These are phyloP conservation scores for Dipodomys spectabilis DNA, from an alignment of 2,113 vertebrate genomes.

Conservation along the genomic window DNA sequence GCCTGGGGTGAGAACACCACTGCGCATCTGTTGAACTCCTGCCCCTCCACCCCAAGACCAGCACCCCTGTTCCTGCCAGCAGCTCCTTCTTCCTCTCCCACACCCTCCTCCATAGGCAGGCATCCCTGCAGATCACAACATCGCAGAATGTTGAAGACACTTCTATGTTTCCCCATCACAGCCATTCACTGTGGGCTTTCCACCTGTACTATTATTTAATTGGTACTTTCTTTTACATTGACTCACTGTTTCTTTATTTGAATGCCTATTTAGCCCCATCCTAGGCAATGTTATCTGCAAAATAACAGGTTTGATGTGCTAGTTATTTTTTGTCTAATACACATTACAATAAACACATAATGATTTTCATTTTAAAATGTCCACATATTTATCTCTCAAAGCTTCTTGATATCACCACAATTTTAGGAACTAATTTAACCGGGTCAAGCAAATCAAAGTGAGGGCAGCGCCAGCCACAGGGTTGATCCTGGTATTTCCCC, in stretches of 20 bases:
- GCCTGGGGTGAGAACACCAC: background rate
- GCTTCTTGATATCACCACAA: background rate
- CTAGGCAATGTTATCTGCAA: slow-evolving; percentile 74
- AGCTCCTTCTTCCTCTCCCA: background rate
- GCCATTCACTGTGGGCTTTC: slow-evolving; percentile 41
- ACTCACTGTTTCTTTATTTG: slow-evolving; percentile 70
- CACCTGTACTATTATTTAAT: slow-evolving; percentile 76
- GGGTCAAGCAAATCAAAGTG: background rate
- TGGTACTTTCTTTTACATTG: slow-evolving; percentile 74
- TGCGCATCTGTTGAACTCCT: background rate
- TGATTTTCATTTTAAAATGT: slow-evolving; percentile 73
- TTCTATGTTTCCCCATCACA: background rate
- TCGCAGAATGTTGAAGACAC: slow-evolving; percentile 27
- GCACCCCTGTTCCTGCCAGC: background rate
- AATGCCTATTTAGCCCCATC: slow-evolving; percentile 70
- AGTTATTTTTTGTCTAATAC: slow-evolving; percentile 75
- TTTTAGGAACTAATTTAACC: slow-evolving; percentile 11
- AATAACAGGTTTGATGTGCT: slow-evolving; percentile 81
- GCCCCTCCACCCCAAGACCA: background rate
- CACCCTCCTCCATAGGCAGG: background rate
- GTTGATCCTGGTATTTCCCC: background rate
- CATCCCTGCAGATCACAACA: slow-evolving; percentile 1
- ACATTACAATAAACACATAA: slow-evolving; percentile 66
- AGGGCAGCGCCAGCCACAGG: too few species aligned
- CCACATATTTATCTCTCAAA: slow-evolving; percentile 58